phyloP scores from a whole-genome alignment of 2,797 vertebrate species.

The Sebastiscus tertius region DNA sequence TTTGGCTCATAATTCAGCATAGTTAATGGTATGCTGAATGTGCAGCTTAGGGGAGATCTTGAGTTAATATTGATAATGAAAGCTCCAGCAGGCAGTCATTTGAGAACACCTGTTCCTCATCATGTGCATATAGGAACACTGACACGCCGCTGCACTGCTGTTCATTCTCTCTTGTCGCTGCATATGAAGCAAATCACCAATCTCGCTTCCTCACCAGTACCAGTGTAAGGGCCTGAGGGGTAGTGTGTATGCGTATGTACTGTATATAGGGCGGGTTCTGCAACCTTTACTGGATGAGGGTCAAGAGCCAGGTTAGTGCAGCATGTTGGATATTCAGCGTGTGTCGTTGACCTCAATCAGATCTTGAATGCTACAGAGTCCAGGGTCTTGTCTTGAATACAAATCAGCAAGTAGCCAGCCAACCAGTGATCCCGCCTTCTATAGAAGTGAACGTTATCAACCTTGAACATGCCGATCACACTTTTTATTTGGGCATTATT shows the following conservation, averaged over 20 bases:
- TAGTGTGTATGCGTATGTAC: neutral
- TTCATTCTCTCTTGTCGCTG: conserved; percentile 23
- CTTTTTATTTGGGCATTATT: too few species aligned
- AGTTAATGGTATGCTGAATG: conserved; percentile 15
- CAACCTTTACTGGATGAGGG: neutral
- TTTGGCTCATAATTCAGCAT: neutral
- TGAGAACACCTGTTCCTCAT: conserved; percentile 56
- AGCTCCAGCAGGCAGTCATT: conserved; percentile 42
- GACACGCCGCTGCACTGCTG: conserved; percentile 7
- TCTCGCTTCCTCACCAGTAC: neutral
- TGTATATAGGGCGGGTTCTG: neutral
- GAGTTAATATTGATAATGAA: conserved; percentile 44
- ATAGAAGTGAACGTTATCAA: neutral
- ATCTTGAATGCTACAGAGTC: conserved; percentile 11
- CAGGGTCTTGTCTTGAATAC: conserved; percentile 13
- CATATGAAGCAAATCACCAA: neutral
- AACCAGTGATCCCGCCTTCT: neutral
- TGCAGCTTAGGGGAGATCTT: conserved; percentile 6
- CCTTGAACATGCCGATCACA: too few species aligned
- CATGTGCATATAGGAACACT: neutral
- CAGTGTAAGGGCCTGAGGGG: neutral
- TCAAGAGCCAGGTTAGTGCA: conserved; percentile 12
- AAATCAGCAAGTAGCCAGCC: neutral
- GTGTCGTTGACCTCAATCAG: neutral
- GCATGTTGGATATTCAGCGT: neutral